Percentiles rank a stretch among this genome's conserved stretches.
Conservation (phyloP, 2,888 invertebrate species). For the Pemphredon lugubris region DNA sequence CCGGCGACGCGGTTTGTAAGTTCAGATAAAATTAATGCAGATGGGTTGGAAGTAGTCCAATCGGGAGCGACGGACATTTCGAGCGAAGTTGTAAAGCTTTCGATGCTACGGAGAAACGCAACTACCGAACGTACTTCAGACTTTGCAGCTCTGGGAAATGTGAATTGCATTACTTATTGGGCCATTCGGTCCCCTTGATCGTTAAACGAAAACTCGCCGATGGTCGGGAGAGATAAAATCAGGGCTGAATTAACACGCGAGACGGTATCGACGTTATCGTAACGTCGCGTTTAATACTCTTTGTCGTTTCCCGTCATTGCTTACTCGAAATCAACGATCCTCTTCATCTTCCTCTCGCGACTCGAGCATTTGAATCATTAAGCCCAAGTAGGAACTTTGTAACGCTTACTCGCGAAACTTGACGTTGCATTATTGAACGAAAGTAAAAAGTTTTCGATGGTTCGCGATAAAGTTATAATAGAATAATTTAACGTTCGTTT, state of each 20-base stretch:
- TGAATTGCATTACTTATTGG: conserved; percentile 36
- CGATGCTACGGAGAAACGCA: conserved; percentile 14
- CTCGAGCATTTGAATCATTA: too few species aligned
- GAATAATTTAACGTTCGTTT: too few species aligned
- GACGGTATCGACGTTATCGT: too few species aligned
- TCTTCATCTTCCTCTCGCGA: not conserved
- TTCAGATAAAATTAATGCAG: conserved; percentile 40
- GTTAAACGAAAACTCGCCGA: conserved; percentile 24
- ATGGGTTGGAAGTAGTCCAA: conserved; percentile 50
- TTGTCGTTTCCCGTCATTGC: not conserved
- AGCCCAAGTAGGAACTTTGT: too few species aligned
- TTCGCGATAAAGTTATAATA: too few species aligned
- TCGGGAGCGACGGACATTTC: conserved; percentile 23
- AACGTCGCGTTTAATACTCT: not conserved
- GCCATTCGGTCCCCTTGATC: conserved; percentile 20
- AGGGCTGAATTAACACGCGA: too few species aligned
- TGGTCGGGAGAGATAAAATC: not conserved
- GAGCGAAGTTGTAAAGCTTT: conserved; percentile 44
- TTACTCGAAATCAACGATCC: too few species aligned
- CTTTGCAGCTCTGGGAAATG: conserved; percentile 41
- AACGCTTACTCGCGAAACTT: too few species aligned
- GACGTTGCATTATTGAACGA: too few species aligned
- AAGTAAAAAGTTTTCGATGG: too few species aligned
- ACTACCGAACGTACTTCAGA: conserved; percentile 27
- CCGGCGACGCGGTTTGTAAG: conserved; percentile 37